Evolutionary conservation across 2,888 invertebrate species (phyloP).

Genomic region (Thymelicus acteon): DNA sequence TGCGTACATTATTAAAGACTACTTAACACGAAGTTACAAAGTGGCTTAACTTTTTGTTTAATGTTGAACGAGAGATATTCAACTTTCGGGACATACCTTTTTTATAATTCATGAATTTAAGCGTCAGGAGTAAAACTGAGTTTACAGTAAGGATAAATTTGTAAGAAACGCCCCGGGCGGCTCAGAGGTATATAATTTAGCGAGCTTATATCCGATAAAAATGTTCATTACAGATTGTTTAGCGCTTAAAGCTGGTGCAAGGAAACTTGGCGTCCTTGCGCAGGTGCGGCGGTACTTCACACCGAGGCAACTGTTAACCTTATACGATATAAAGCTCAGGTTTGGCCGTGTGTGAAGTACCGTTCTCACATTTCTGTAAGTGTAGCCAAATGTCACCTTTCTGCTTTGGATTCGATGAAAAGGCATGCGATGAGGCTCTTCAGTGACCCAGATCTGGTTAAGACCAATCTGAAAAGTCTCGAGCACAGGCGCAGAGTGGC

Average conservation of each 20-base stretch:
- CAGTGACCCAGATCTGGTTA: no score
- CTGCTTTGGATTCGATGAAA: no score
- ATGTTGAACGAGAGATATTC: conserved; percentile 28
- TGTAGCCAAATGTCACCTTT: no score
- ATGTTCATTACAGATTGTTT: conserved; percentile 28
- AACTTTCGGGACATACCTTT: conserved; percentile 32
- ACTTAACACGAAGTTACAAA: conserved; percentile 24
- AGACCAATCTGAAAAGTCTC: no score
- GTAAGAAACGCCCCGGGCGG: conserved; percentile 26
- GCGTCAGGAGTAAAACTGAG: conserved; percentile 32
- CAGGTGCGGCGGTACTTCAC: no score
- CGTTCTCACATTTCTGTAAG: no score
- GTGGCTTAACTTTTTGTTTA: conserved; percentile 28
- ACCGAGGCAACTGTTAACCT: no score
- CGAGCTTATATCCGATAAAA: conserved; percentile 26
- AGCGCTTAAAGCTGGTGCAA: not conserved
- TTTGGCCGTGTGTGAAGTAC: no score
- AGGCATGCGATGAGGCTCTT: no score
- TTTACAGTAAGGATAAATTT: conserved; percentile 32
- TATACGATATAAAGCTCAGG: no score
- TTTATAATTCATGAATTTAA: conserved; percentile 37
- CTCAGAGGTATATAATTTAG: conserved; percentile 31
- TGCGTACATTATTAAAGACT: conserved; percentile 23
- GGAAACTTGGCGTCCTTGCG: no score
- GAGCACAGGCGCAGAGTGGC: no score